These are phyloP conservation scores for Sebastes umbrosus DNA, from an alignment of 2,797 vertebrate genomes.

Conservation along the genomic window DNA sequence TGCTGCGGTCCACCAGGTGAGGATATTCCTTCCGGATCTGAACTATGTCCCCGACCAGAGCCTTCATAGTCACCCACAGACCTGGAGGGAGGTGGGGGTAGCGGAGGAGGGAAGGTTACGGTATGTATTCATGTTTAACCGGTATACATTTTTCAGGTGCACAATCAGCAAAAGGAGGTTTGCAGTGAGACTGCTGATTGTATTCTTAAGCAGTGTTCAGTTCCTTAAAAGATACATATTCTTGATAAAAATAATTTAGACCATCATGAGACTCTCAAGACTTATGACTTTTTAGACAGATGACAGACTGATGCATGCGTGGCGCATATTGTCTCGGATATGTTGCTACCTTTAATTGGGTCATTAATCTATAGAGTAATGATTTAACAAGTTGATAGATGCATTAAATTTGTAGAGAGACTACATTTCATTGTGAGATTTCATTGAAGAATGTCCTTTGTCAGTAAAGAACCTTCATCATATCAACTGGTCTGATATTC, in stretches of 20 bases:
- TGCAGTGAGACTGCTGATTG: neutral
- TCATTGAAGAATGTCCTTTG: neutral
- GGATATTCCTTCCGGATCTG: slow-evolving; percentile 97
- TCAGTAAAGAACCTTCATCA: neutral
- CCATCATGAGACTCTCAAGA: neutral
- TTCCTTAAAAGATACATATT: neutral
- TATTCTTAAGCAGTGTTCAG: neutral
- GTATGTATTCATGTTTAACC: neutral
- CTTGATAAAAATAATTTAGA: neutral
- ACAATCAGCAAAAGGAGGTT: neutral
- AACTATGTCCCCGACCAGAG: slow-evolving; percentile 92
- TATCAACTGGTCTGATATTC: neutral
- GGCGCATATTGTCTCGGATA: neutral
- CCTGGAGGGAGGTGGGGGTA: slow-evolving; percentile 73
- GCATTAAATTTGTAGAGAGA: neutral
- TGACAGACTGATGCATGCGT: neutral
- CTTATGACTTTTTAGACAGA: neutral
- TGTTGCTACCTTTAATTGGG: neutral
- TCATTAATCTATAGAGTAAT: neutral
- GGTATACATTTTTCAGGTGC: neutral
- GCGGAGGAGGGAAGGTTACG: neutral
- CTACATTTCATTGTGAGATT: neutral
- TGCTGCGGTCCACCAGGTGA: slow-evolving; percentile 96
- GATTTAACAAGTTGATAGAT: neutral
- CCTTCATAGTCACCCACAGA: slow-evolving; percentile 97